Conservation (phyloP, 2,888 invertebrate species). For the Clunio marinus region DNA sequence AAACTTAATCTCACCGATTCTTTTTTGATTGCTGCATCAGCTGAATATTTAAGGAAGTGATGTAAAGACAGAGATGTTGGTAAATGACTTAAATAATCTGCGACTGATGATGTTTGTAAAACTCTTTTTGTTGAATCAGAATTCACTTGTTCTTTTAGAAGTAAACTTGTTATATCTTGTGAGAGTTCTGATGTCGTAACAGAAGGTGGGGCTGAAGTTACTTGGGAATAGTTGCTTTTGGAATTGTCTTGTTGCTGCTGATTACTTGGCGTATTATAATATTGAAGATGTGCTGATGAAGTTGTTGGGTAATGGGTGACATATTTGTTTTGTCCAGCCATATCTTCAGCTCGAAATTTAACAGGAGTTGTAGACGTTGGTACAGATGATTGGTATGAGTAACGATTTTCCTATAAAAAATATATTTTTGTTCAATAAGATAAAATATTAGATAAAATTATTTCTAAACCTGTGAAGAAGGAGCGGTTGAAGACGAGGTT, state of each 20-base stretch:
- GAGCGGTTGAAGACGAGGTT: background rate
- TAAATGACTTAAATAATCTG: conserved; percentile 77
- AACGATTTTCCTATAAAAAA: conserved; percentile 34
- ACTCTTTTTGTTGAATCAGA: conserved; percentile 17
- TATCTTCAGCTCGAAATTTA: conserved; percentile 34
- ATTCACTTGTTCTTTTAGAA: conserved; percentile 5
- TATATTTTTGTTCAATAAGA: background rate
- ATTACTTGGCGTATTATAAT: conserved; percentile 20
- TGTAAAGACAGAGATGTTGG: conserved; percentile 72
- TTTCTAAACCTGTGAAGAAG: conserved; percentile 8
- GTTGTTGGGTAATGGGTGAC: conserved; percentile 48
- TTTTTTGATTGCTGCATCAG: conserved; percentile 66
- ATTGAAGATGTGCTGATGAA: conserved; percentile 41
- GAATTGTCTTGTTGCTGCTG: conserved; percentile 21
- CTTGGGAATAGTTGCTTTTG: conserved; percentile 28
- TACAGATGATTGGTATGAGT: conserved; percentile 23
- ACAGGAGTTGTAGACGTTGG: conserved; percentile 6
- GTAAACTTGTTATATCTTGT: conserved; percentile 28
- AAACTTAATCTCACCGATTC: no score
- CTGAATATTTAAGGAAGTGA: conserved; percentile 78
- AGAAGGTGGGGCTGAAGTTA: conserved; percentile 41
- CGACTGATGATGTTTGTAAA: conserved; percentile 65
- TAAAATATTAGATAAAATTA: background rate
- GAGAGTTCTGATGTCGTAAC: conserved; percentile 14
- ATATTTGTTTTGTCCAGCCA: conserved; percentile 43